Conservation (phyloP, 2,113 vertebrate genomes). For the Campylomormyrus tamandua region DNA sequence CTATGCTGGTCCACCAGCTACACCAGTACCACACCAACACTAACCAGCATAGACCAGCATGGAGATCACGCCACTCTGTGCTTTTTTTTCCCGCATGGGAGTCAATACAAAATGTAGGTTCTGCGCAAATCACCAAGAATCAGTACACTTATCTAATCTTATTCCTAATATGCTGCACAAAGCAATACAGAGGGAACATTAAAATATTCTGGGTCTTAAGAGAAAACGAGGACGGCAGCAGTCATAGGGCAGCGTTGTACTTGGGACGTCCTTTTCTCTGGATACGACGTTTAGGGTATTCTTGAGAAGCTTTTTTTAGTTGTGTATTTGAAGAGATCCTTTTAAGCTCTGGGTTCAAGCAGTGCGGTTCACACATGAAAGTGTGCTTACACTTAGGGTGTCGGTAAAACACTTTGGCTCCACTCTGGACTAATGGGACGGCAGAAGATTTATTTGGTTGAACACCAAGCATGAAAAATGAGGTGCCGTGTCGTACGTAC, state of each 20-base stretch:
- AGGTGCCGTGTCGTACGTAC: background rate
- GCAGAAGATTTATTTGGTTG: background rate
- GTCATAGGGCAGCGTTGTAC: background rate
- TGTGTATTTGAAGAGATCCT: background rate
- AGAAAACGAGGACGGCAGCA: background rate
- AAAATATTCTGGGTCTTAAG: background rate
- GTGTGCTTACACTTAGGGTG: background rate
- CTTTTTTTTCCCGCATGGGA: background rate
- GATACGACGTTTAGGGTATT: background rate
- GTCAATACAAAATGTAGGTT: background rate
- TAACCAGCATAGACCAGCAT: background rate
- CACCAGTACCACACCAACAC: background rate
- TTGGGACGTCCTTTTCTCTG: background rate
- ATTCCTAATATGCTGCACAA: background rate
- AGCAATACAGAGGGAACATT: background rate
- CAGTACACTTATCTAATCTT: background rate
- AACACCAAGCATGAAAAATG: background rate
- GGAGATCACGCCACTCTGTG: background rate
- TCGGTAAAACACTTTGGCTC: background rate
- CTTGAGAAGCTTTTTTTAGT: background rate
- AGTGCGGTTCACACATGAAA: background rate
- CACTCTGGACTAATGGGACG: background rate
- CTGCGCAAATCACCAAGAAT: background rate
- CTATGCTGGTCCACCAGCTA: background rate
- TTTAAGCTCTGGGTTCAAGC: background rate